Evolutionary conservation across 1,140 invertebrate genomes (phyloP).

Genomic region (Ooceraea biroi): DNA sequence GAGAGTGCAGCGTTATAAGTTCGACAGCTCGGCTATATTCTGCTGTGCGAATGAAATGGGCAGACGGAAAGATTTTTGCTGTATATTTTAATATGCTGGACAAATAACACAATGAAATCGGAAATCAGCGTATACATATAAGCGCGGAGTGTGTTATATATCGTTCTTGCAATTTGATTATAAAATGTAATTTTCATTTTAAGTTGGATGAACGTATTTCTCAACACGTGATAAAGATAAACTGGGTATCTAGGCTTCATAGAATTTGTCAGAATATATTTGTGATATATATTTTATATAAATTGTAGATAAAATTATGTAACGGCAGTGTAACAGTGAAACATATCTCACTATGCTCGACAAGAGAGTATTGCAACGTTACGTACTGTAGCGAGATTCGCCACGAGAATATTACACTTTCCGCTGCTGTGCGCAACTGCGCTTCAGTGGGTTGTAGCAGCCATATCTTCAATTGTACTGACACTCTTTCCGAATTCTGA

Average conservation of each 20-base stretch:
- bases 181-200: no score
- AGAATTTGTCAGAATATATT: no score
- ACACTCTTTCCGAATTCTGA: slow-evolving; percentile 42
- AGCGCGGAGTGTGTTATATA: no score
- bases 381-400: slow-evolving; percentile 15
- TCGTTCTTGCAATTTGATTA: no score
- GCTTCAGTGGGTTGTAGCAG: slow-evolving; percentile 49
- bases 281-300: background rate
- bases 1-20: background rate
- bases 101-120: no score
- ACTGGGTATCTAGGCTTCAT: no score
- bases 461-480: slow-evolving; percentile 51
- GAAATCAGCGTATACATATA: no score
- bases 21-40: background rate
- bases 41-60: background rate
- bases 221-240: no score
- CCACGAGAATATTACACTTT: slow-evolving; percentile 54
- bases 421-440: slow-evolving; percentile 39
- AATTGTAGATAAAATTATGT: slow-evolving; percentile 18
- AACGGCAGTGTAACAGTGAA: slow-evolving; percentile 16
- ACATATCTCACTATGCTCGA: slow-evolving; percentile 19
- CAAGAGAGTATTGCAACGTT: slow-evolving; percentile 18
- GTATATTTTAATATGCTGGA: no score
- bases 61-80: background rate
- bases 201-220: no score